Evolutionary conservation across 2,888 invertebrate species (phyloP).

Genomic region (Cabera pusaria): DNA sequence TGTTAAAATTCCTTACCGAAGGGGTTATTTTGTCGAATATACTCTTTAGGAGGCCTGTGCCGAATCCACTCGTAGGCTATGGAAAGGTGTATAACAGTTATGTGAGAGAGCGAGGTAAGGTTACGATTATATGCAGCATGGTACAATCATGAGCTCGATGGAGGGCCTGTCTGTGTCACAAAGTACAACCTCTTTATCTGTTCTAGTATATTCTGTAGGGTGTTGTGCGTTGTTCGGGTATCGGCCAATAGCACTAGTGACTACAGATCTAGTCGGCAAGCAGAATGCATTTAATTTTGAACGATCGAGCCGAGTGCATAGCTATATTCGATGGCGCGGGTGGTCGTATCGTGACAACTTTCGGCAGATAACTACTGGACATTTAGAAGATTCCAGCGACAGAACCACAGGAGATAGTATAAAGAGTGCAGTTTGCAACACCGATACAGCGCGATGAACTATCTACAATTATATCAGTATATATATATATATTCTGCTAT

Average conservation of each 20-base stretch:
- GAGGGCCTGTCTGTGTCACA: conserved; percentile 79
- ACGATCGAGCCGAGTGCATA: conserved; percentile 80
- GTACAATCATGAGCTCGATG: conserved; percentile 67
- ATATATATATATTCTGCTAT: conserved; percentile 1
- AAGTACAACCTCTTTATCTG: conserved; percentile 82
- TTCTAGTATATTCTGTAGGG: conserved; percentile 76
- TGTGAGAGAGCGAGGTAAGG: conserved; percentile 79
- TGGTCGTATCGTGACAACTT: conserved; percentile 68
- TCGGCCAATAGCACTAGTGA: conserved; percentile 82
- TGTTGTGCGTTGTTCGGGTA: conserved; percentile 79
- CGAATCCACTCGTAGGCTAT: conserved; percentile 83
- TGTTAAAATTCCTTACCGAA: conserved; percentile 84
- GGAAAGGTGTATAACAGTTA: conserved; percentile 83
- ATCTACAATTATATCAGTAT: too few relatives aligned
- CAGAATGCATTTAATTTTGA: conserved; percentile 80
- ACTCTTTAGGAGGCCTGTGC: conserved; percentile 84
- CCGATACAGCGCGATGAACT: conserved; percentile 69
- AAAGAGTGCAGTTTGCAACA: conserved; percentile 84
- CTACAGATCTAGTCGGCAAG: conserved; percentile 82
- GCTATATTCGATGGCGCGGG: conserved; percentile 75
- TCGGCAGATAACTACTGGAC: conserved; percentile 70
- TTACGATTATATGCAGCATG: conserved; percentile 74
- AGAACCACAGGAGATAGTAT: conserved; percentile 80
- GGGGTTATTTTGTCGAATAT: conserved; percentile 85
- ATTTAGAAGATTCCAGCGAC: conserved; percentile 77